phyloP scores from a whole-genome alignment of 2,113 vertebrate species.

The Apodemus sylvaticus region DNA sequence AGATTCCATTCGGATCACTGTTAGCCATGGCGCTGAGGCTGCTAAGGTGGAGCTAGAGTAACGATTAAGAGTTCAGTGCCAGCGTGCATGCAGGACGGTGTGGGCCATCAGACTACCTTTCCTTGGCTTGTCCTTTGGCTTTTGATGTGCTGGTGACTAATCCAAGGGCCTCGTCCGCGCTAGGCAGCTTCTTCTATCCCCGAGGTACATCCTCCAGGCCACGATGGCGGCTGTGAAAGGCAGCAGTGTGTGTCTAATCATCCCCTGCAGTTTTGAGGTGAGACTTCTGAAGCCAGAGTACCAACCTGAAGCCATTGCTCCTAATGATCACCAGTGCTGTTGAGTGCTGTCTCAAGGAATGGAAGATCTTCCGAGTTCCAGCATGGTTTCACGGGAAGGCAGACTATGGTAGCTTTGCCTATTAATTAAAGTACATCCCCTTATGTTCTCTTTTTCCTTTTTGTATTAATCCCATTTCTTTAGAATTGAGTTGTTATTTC shows the following conservation, averaged over 20 bases:
- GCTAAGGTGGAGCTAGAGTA: neutral
- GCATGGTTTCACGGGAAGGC: neutral
- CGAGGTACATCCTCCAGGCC: neutral
- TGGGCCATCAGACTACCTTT: neutral
- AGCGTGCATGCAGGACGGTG: neutral
- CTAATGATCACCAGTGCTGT: neutral
- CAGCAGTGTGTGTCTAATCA: neutral
- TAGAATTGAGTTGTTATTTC: slow-evolving; percentile 41
- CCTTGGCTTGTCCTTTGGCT: neutral
- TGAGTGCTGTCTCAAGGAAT: neutral
- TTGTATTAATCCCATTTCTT: neutral
- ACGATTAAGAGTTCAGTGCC: neutral
- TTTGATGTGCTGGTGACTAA: neutral
- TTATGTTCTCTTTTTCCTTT: neutral
- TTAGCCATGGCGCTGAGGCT: neutral
- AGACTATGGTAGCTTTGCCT: neutral
- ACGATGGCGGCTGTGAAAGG: neutral
- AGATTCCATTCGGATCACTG: neutral
- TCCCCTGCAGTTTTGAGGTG: neutral
- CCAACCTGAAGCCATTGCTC: neutral
- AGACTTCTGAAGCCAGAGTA: neutral
- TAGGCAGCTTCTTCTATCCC: neutral
- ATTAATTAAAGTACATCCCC: neutral
- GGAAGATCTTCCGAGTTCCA: neutral
- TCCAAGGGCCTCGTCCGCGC: neutral